Evolutionary conservation across 2,113 vertebrate species (phyloP), one percentile per base, ranked within the genome.

Genomic region (Empidonax traillii): DNA sequence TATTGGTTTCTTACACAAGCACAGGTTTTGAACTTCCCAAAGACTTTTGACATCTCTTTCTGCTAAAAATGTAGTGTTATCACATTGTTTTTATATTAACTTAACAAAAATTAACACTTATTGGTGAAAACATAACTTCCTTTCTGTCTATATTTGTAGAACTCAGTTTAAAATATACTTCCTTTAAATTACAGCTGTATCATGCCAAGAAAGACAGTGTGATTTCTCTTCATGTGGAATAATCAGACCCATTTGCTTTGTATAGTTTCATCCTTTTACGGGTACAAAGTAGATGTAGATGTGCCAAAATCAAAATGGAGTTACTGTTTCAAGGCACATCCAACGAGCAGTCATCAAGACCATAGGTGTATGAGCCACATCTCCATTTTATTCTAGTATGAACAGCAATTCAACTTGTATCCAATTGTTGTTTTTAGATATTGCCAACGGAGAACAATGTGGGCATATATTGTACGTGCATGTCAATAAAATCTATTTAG

Each of bases 401-500:
- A 93, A 63, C 56, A 53, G 31, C 46, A 43, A 67, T 86, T 87
- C 90, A 66, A 67, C 56, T 90, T 89, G 86, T 78, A 84, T 68
- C 73, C 13, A 7, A 51, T 82, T 87, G n/a, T 51, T 94, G 61
- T 76, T 95, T 92, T 89, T 90, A 75, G 77, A 62, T 78, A 74
- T 51, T 78, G 44, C 73, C 65, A 68, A 61, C 76, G 84, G 90
- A 92, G 88, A 95, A 87, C 66, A 66, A 75, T 31, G 58, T 59
- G 33, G 7, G 41, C 68, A 51, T 78, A 75, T 79, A 86, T 61
- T 78, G 68, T 47, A 82, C 66, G 69, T 85, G 27, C 59, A n/a
- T 46, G 58, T 63, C 93, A 90, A 95, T 95, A 96, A 95, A 94
- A 90, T 33, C 72, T 81, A 79, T 90, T 96, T 95, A 89, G 93